These are phyloP conservation scores for Piscicola geometra DNA, from an alignment of 2,888 invertebrate genomes.

Conservation along the genomic window DNA sequence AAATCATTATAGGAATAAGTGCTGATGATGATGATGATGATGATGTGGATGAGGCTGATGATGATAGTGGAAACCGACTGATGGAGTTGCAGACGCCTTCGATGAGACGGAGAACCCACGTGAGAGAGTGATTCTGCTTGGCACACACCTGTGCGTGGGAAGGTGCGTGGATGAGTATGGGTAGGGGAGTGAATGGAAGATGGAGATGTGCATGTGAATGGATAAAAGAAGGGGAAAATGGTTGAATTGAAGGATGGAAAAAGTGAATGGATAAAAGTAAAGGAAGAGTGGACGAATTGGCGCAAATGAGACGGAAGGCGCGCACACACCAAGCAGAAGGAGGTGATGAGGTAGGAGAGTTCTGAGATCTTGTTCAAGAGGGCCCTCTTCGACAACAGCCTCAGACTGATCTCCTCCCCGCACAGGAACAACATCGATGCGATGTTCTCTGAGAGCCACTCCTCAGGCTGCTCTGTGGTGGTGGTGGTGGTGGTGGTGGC, in stretches of 20 bases:
- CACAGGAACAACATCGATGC: conserved; percentile 51
- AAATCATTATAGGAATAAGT: no score
- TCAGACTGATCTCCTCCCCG: conserved; percentile 52
- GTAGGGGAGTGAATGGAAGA: no score
- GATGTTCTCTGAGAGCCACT: conserved; percentile 54
- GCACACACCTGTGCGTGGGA: conserved; percentile 53
- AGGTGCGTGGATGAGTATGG: no score
- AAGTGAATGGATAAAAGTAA: background rate
- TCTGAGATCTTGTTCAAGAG: conserved; percentile 54
- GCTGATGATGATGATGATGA: no score
- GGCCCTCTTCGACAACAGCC: conserved; percentile 53
- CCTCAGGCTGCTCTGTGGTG: conserved; percentile 50
- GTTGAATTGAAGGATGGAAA: background rate
- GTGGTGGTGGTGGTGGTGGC: background rate
- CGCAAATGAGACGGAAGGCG: background rate
- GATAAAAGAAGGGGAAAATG: no score
- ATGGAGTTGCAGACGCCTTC: conserved; percentile 40
- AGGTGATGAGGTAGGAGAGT: conserved; percentile 51
- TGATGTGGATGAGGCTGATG: no score
- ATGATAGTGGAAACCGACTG: background rate
- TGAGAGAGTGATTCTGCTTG: conserved; percentile 49
- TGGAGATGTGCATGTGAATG: no score
- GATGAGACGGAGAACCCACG: conserved; percentile 50
- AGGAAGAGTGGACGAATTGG: background rate
- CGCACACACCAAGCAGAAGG: conserved; percentile 51